phyloP scores from a whole-genome alignment of 2,113 vertebrate genomes.

The Labrus mixtus region DNA sequence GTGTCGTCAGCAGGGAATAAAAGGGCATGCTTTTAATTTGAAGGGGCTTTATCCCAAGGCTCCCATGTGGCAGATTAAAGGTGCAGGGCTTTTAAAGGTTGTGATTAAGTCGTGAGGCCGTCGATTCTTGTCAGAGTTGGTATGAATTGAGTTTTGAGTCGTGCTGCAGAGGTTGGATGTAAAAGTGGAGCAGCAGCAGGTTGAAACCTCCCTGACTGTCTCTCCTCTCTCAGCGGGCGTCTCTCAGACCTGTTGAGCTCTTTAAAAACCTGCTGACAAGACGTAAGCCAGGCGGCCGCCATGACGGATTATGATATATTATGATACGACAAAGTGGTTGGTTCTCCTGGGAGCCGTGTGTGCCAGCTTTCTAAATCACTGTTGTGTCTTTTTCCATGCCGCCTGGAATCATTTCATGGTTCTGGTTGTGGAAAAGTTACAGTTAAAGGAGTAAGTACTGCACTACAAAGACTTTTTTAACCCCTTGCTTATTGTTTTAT shows the following conservation, averaged over 20 bases:
- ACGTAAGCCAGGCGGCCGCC: constrained; percentile 5
- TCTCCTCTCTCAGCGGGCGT: constrained; percentile 32
- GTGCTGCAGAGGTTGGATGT: neutral
- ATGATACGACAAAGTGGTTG: neutral
- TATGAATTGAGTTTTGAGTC: neutral
- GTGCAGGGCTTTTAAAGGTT: neutral
- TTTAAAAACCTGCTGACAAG: constrained; percentile 39
- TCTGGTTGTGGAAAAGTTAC: neutral
- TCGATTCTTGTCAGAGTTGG: neutral
- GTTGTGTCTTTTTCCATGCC: neutral
- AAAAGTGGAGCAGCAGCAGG: neutral
- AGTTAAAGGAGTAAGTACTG: neutral
- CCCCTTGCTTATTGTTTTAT: neutral
- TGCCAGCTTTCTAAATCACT: fast-evolving
- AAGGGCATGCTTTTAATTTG: constrained; percentile 35
- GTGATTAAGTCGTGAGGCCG: constrained; percentile 4
- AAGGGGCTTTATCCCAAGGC: constrained; percentile 5
- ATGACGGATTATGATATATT: constrained; percentile 2
- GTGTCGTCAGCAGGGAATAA: neutral
- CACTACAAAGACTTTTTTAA: neutral
- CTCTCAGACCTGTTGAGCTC: constrained; percentile 17
- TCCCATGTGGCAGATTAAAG: neutral
- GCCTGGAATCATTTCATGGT: constrained; percentile 7
- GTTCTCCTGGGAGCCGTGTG: neutral
- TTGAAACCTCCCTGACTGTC: neutral